Base-by-base conservation (phyloP, 1,140 invertebrate species). In the Kradibia gibbosae region DNA sequence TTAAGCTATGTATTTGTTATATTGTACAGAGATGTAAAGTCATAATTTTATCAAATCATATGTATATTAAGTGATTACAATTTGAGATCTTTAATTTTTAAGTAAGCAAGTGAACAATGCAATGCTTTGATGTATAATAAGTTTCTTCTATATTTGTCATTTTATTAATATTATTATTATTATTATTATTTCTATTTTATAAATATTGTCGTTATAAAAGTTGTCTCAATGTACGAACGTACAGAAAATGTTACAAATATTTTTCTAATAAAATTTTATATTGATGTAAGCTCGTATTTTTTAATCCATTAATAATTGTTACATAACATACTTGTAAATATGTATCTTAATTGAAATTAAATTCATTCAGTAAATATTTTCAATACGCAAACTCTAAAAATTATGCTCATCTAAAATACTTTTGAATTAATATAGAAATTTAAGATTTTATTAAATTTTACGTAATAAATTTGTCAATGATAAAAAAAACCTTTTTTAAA, bases 211-310 rank as follows among this genome's bases (percentile, higher is more conserved):
- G 81, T 82, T 82, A 78, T 78, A 36, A 60, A 82, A 78, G 42
- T 82, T 82, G 31, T 82, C 81, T 78, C 75, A 73, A 53, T 82
- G 67, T 82, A 82, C 75, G 78, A 57, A 78, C n/a, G 67, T 78
- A 82, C 75, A 34, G 65, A 73, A 57, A 82, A 82, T 82, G 81
- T 82, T 82, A 82, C 28, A 53, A 82, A 73, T 82, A 82, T 82
- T 82, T 82, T 82, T 82, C 78, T 82, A 82, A 82, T 82, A 82
- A 82, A 82, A 82, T 82, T 82, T 82, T 82, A 82, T 82, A 82
- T 82, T 78, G 75, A 74, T 78, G 65, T 73, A 82, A 82, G 36
- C 7, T 76, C 45, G 42, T 31, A 45, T 62, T 62, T 76, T 62
- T 76, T 11, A 28, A 60, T 11, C 36, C n/a, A 36, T 55, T 57